Base-by-base conservation (phyloP, 1,140 invertebrate species). In the Ceratoteleas bidentatus region DNA sequence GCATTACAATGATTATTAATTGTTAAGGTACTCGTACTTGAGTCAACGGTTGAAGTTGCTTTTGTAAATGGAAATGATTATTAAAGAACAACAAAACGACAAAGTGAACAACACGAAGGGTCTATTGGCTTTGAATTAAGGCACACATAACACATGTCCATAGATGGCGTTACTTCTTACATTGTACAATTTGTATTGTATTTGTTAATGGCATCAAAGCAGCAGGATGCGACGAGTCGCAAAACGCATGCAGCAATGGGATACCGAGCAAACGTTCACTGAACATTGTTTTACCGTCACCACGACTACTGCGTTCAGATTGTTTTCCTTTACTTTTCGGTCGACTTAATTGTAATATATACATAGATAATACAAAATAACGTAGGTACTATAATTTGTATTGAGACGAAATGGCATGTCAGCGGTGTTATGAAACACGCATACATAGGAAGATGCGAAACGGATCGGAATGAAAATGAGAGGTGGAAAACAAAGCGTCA, bases 271-370 rank as follows among this genome's bases (percentile, higher is more conserved):
- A 24, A 49, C 16, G n/a, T 56, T 60, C 47, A 16, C n/a, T 64
- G 7, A 50, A 53, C 40, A 53, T 57, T 14, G 56, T 68, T 62
- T 50, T 33, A 36, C n/a, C 40, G 49, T 58, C 11, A 49, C 69
- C 40, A 38, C 69, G 54, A 75, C 58, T 60, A 85, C 82, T 76
- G 62, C 81, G 79, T 65, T 65, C 24, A 53, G 43, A 58, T 45
- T 54, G 32, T 56, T 40, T 64, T 58, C 47, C 64, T 62, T 70
- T 40, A 40, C 16, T 15, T 45, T 52, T 52, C 16, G 86, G 81
- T 72, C 82, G 77, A 85, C 80, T 86, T 87, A 85, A 87, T 76
- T 88, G 85, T 87, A 87, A 87, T 84, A 87, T 87, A 87, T 80
- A 78, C 84, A 87, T 61, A 82, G 64, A 74, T 83, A 76, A 85